Evolutionary conservation across 1,140 invertebrate genomes (phyloP).

Genomic region (Drosophila triauraria): DNA sequence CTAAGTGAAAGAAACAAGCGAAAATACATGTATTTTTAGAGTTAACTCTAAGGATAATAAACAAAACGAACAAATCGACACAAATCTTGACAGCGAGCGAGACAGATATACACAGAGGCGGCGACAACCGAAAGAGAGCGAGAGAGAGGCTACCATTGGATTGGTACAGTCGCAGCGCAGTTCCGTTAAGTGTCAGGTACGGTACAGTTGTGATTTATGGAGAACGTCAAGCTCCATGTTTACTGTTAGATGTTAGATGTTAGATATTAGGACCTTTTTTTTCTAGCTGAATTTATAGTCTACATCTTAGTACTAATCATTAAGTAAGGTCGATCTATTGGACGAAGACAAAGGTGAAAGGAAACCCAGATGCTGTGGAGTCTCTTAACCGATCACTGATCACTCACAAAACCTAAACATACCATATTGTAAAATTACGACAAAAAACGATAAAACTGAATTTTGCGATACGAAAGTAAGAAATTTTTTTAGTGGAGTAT

Average conservation of each 20-base stretch:
- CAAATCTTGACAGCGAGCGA: constrained; percentile 13
- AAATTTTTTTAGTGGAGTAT: constrained; percentile 12
- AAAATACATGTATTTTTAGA: constrained; percentile 46
- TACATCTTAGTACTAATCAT: background rate
- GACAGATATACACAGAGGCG: constrained; percentile 1
- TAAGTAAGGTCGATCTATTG: background rate
- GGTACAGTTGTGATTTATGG: constrained; percentile 9
- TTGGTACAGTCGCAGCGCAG: constrained; percentile 20
- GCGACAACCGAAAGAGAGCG: constrained; percentile 28
- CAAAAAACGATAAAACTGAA: constrained; percentile 2
- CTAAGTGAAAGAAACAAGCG: constrained; percentile 31
- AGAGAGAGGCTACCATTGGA: constrained; percentile 21
- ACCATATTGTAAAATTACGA: constrained; percentile 9
- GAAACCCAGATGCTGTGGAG: constrained; percentile 19
- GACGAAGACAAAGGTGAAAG: constrained; percentile 10
- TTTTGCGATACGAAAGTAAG: constrained; percentile 12
- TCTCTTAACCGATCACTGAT: constrained; percentile 11
- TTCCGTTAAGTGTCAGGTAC: constrained; percentile 8
- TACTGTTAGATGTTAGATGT: constrained; percentile 12
- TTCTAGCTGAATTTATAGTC: constrained; percentile 29
- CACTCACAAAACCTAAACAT: background rate
- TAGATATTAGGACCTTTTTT: constrained; percentile 7
- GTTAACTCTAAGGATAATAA: constrained; percentile 30
- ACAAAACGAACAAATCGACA: constrained; percentile 8
- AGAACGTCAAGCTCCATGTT: background rate